Evolutionary conservation across 2,113 vertebrate species (phyloP).

Genomic region (Pachypanchax playfairii): DNA sequence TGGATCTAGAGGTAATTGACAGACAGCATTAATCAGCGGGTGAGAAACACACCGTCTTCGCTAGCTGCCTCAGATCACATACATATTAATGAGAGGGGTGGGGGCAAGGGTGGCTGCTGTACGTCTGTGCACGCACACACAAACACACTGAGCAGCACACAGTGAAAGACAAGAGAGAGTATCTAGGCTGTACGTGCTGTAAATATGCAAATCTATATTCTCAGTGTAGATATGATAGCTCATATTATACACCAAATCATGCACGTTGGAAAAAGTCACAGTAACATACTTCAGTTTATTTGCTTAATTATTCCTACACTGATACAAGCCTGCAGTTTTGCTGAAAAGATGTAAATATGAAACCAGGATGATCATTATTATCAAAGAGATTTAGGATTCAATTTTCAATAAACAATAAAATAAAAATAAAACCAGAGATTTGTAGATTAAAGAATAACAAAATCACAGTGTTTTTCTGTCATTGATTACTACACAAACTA

Average conservation of each 20-base stretch:
- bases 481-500: background rate
- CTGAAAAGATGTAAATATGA: conserved; percentile 26
- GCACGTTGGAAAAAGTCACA: conserved; percentile 47
- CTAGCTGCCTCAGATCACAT: conserved; percentile 83
- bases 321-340: conserved; percentile 34
- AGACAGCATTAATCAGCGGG: conserved; percentile 93
- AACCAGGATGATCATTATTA: conserved; percentile 29
- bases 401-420: conserved; percentile 6
- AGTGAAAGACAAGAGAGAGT: conserved; percentile 57
- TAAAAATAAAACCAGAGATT: conserved; percentile 6
- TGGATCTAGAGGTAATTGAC: conserved; percentile 99
- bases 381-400: background rate
- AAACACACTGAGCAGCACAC: conserved; percentile 30
- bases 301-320: conserved; percentile 59
- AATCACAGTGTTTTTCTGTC: background rate
- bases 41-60: conserved; percentile 85
- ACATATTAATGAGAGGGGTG: conserved; percentile 86
- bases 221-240: conserved; percentile 68
- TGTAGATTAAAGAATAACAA: background rate
- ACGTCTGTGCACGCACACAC: conserved; percentile 72
- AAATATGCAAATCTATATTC: conserved; percentile 75
- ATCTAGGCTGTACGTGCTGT: conserved; percentile 56
- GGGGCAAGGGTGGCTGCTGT: conserved; percentile 82
- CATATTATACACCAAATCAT: conserved; percentile 66
- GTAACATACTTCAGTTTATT: conserved; percentile 40